phyloP scores from a whole-genome alignment of 1,140 invertebrate genomes.

The Scaptodrosophila lebanonensis region DNA sequence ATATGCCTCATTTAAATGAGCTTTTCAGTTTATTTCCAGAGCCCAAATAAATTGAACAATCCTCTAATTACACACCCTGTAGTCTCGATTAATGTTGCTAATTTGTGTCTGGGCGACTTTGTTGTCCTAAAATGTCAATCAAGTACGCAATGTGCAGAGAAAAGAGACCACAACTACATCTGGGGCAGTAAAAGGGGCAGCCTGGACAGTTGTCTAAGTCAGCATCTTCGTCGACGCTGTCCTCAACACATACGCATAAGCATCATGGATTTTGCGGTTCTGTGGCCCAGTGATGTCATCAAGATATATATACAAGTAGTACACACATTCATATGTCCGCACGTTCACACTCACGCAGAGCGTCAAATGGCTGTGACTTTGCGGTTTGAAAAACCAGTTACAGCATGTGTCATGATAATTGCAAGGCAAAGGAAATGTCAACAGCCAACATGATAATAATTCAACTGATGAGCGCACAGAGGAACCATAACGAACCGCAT shows the following conservation, averaged over 20 bases:
- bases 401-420: conserved; percentile 62
- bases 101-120: background rate
- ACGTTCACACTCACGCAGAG: conserved; percentile 11
- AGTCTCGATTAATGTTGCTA: background rate
- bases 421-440: conserved; percentile 34
- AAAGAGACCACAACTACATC: too few relatives aligned
- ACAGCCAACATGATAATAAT: conserved; percentile 65
- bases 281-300: conserved; percentile 61
- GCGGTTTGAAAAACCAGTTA: conserved; percentile 30
- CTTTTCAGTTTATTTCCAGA: too few relatives aligned
- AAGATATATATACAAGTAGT: too few relatives aligned
- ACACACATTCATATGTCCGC: conserved; percentile 27
- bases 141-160: conserved; percentile 49
- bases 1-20: too few relatives aligned
- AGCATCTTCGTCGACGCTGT: conserved; percentile 25
- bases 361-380: conserved; percentile 31
- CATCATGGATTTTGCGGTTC: conserved; percentile 62
- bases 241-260: conserved; percentile 28
- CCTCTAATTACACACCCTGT: conserved; percentile 7
- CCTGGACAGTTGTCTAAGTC: conserved; percentile 17
- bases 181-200: too few relatives aligned
- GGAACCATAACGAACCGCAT: conserved; percentile 25
- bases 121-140: conserved; percentile 34
- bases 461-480: conserved; percentile 45
- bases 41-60: background rate